Percentiles rank a stretch among this genome's conserved stretches.
Evolutionary conservation across 23 tunicate species (phyloP).

Genomic region (Corella eumyota): DNA sequence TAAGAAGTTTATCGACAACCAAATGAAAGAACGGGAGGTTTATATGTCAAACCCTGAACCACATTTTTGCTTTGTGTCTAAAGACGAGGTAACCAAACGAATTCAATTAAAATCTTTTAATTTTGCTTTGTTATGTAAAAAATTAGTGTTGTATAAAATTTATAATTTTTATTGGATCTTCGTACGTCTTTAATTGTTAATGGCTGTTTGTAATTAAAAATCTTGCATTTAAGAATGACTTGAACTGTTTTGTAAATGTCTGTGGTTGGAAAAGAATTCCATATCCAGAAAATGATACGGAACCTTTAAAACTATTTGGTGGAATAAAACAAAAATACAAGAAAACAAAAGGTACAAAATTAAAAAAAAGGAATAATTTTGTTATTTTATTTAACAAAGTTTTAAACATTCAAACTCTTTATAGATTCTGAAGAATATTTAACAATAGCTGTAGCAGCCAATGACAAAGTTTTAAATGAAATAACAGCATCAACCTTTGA

Average conservation of each 20-base stretch:
- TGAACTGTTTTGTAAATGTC: slow-evolving; percentile 35
- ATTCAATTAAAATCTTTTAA: no score
- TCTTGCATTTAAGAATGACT: no score
- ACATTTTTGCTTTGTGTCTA: slow-evolving; percentile 43
- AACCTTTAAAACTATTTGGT: slow-evolving; percentile 47
- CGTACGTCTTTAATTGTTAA: no score
- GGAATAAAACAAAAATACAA: slow-evolving; percentile 17
- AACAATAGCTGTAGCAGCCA: slow-evolving; percentile 46
- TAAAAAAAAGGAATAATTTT: background rate
- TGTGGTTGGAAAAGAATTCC: slow-evolving; percentile 74
- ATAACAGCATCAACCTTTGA: slow-evolving; percentile 14
- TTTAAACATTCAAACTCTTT: background rate
- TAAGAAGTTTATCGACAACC: slow-evolving; percentile 73
- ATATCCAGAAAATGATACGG: slow-evolving; percentile 36
- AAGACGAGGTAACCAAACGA: no score
- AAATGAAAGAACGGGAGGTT: slow-evolving; percentile 66
- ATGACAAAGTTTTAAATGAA: slow-evolving; percentile 51
- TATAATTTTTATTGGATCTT: no score
- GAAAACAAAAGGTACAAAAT: slow-evolving; percentile 4
- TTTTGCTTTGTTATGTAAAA: no score
- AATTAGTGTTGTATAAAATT: no score
- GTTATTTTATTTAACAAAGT: background rate
- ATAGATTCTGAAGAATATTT: slow-evolving; percentile 3
- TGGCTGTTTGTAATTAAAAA: no score
- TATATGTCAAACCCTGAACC: slow-evolving; percentile 62